Conservation (phyloP, 2,888 invertebrate genomes). For the Ophion ellenae region DNA sequence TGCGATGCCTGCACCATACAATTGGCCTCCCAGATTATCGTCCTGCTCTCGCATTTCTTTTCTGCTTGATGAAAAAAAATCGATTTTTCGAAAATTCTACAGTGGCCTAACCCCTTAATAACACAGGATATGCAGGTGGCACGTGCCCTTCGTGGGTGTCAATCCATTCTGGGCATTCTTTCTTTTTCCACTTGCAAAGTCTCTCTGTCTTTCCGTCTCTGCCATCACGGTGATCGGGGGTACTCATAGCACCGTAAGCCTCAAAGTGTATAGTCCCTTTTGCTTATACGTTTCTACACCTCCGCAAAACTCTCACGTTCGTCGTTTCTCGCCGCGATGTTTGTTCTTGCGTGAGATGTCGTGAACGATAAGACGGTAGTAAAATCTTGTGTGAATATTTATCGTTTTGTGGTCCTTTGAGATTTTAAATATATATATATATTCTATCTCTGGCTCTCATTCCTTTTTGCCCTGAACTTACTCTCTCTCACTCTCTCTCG, state of each 20-base stretch:
- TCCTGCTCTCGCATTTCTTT: too few species aligned
- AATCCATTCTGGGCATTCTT: not conserved
- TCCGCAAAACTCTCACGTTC: constrained; percentile 39
- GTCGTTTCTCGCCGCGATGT: constrained; percentile 41
- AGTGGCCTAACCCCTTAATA: too few species aligned
- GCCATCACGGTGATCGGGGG: constrained; percentile 8
- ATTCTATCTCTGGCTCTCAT: not conserved
- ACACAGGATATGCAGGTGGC: too few species aligned
- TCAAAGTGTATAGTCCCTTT: constrained; percentile 7
- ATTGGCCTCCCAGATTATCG: too few species aligned
- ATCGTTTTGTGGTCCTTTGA: constrained; percentile 35
- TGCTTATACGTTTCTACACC: constrained; percentile 27
- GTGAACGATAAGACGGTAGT: constrained; percentile 63
- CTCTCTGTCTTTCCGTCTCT: constrained; percentile 31
- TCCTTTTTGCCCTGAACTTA: constrained; percentile 1
- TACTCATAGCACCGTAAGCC: constrained; percentile 26
- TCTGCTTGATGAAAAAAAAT: too few species aligned
- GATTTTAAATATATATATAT: not conserved
- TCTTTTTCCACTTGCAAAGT: constrained; percentile 55
- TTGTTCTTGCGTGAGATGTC: constrained; percentile 64
- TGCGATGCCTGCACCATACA: too few species aligned
- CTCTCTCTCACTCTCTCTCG: not conserved
- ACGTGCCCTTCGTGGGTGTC: too few species aligned
- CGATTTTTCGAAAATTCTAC: too few species aligned
- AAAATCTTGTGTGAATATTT: constrained; percentile 64